Percentiles rank a stretch among this genome's conserved stretches.
Evolutionary conservation across 2,888 invertebrate species (phyloP).

Genomic region (Drosophila recens): DNA sequence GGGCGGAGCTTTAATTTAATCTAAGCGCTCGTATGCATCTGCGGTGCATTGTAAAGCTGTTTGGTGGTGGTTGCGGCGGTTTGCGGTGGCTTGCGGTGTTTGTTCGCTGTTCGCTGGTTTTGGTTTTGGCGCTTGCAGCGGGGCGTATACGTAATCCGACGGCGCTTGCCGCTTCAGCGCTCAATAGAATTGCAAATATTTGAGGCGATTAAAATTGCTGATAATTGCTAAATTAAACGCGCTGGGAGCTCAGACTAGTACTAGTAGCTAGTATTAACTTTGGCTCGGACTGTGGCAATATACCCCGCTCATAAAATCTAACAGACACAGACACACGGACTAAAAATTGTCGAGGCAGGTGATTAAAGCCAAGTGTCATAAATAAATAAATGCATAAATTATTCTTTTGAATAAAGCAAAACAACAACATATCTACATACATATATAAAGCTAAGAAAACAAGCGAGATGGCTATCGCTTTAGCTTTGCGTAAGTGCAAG

Average conservation of each 20-base stretch:
- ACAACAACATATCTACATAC: constrained; percentile 9
- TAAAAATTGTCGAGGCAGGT: constrained; percentile 75
- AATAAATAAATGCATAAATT: constrained; percentile 82
- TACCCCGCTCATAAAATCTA: constrained; percentile 12
- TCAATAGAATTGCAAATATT: constrained; percentile 79
- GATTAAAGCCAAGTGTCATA: constrained; percentile 81
- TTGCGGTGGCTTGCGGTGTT: not conserved
- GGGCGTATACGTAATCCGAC: constrained; percentile 71
- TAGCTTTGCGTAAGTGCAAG: constrained; percentile 5
- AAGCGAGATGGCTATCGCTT: constrained; percentile 15
- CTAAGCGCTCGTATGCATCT: constrained; percentile 11
- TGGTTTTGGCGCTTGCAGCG: constrained; percentile 6
- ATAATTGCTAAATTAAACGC: constrained; percentile 78
- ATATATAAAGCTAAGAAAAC: constrained; percentile 1
- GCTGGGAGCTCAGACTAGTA: constrained; percentile 55
- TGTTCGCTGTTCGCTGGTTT: not conserved
- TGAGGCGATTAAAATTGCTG: constrained; percentile 72
- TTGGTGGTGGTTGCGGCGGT: not conserved
- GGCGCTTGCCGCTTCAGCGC: constrained; percentile 58
- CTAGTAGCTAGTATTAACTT: constrained; percentile 9
- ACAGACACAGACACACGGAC: constrained; percentile 3
- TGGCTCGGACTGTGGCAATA: constrained; percentile 21
- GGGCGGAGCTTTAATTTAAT: constrained; percentile 8
- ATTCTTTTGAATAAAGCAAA: constrained; percentile 58
- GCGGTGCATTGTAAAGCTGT: constrained; percentile 16